phyloP scores from a whole-genome alignment of 2,113 vertebrate species.

The Rynchops niger region DNA sequence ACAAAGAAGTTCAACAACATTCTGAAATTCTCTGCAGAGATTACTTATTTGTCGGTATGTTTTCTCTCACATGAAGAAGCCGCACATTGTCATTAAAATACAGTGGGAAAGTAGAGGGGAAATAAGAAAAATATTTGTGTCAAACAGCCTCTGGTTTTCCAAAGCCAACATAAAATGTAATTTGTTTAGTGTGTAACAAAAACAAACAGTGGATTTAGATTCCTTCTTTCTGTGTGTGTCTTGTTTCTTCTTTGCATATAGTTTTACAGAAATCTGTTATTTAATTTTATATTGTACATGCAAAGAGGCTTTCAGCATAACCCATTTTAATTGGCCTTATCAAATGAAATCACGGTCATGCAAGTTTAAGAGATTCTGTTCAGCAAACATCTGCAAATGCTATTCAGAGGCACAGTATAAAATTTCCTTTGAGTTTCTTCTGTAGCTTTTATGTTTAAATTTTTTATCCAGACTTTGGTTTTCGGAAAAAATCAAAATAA shows the following conservation, averaged over 20 bases:
- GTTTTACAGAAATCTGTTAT: constrained; percentile 42
- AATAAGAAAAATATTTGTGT: constrained; percentile 22
- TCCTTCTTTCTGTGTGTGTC: constrained; percentile 14
- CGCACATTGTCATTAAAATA: constrained; percentile 1
- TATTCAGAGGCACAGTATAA: constrained; percentile 13
- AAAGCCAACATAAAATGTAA: neutral
- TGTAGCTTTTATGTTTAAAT: neutral
- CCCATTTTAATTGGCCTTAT: constrained; percentile 49
- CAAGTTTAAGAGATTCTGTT: constrained; percentile 40
- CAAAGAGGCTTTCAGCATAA: constrained; percentile 35
- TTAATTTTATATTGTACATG: constrained; percentile 40
- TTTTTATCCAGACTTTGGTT: neutral
- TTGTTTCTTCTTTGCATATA: constrained; percentile 37
- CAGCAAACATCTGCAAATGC: constrained; percentile 44
- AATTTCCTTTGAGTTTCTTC: constrained; percentile 41
- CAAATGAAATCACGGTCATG: neutral
- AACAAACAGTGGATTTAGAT: constrained; percentile 8
- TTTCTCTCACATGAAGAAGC: neutral
- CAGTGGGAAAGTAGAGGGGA: neutral
- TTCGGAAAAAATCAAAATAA: neutral
- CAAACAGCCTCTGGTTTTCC: neutral
- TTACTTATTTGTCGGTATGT: neutral
- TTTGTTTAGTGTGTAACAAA: constrained; percentile 23
- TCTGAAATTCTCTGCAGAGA: neutral
- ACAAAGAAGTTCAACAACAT: neutral